These are phyloP conservation scores for Glaucopsyche alexis DNA, from an alignment of 2,888 invertebrate genomes.

Conservation along the genomic window DNA sequence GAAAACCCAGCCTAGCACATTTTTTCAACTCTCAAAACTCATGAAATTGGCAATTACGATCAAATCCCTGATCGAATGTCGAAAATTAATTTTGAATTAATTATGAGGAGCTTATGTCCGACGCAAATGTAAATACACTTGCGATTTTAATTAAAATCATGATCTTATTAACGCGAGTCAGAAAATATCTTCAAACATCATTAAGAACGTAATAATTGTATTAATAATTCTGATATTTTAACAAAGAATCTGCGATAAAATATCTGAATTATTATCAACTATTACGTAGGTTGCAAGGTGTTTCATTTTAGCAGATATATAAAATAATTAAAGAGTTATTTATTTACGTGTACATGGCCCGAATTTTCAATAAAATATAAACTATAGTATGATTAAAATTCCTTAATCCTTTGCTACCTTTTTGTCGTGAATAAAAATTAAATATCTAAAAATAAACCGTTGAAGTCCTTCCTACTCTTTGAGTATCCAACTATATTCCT, in stretches of 20 bases:
- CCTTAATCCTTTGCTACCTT: no score
- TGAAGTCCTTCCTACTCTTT: no score
- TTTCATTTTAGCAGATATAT: neutral
- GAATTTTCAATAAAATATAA: no score
- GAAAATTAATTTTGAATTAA: slow-evolving; percentile 13
- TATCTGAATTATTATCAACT: no score
- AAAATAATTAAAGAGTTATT: no score
- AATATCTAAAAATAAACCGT: neutral
- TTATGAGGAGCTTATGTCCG: slow-evolving; percentile 1
- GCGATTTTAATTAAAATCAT: neutral
- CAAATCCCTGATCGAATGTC: slow-evolving; percentile 11
- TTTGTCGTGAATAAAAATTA: no score
- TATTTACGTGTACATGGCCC: no score
- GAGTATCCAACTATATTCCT: neutral
- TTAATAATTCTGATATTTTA: neutral
- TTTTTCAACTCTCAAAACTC: neutral
- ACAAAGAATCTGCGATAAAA: no score
- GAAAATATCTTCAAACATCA: neutral
- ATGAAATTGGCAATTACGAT: neutral
- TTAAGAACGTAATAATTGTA: neutral
- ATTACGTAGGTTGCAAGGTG: neutral
- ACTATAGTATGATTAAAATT: no score
- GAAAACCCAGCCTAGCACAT: neutral
- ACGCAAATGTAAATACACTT: slow-evolving; percentile 16
- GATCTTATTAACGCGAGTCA: slow-evolving; percentile 6